Evolutionary conservation across 2,113 vertebrate genomes (phyloP), one percentile per base, ranked within the genome.

Genomic region (Nothocercus julius): DNA sequence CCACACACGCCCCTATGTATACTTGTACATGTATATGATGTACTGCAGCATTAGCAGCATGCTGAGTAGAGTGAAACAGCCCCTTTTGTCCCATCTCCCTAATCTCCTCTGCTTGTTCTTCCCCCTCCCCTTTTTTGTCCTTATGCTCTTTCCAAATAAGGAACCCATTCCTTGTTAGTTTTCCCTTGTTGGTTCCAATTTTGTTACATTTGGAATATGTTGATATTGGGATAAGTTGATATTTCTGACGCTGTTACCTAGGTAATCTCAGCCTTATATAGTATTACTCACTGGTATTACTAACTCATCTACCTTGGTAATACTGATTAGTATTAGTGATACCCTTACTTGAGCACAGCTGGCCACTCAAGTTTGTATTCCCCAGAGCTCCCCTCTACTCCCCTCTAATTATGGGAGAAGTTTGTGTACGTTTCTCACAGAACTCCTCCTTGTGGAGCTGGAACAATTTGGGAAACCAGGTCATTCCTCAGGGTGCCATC

Each of bases 401-500:
- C 27, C 11, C 5, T 81, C 20, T 74, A 70, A 81, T 40, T 64
- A 20, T 70, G 16, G 67, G 8, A 2, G 6, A 79, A 82, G 20
- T 49, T 27, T 49, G 27, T 7, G 24, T 7, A 11, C 42, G n/a
- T 62, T 81, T 81, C 61, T 51, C 81, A 27, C 27, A 13, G 17
- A 90, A 24, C 18, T 69, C 28, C 8, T 15, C 21, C 11, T 27
- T 20, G 16, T 32, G 54, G 30, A 32, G 28, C 30, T 32, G 30
- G 54, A 88, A 47, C 2, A 36, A 5, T 49, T 36, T 49, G 11
- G 67, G 68, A 74, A 72, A 93, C 12, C 15, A 45, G 21, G 15
- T 38, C 13, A 53, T 68, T 72, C 27, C 42, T 81, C 36, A 45
- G 0, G 1, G 64, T 0, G 0, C 63, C 45, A 36, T 63, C 34